phyloP scores from a whole-genome alignment of 1,140 invertebrate species.

The Meloidogyne floridensis region DNA sequence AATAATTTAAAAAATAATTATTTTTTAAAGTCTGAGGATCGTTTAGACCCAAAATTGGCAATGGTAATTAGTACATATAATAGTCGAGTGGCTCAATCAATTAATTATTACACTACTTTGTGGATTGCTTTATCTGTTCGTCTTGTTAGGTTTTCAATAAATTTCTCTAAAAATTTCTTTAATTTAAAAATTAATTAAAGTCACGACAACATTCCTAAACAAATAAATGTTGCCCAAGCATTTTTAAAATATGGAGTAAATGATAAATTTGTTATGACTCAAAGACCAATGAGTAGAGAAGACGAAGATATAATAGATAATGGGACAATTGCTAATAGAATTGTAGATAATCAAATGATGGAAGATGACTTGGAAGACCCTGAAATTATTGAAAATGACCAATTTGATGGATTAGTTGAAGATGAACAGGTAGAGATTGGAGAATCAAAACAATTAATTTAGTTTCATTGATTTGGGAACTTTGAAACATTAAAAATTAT shows the following conservation, averaged over 20 bases:
- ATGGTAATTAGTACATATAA: constrained; percentile 36
- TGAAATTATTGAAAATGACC: constrained; percentile 3
- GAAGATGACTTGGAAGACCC: background rate
- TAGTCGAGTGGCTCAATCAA: constrained; percentile 28
- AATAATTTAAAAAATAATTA: background rate
- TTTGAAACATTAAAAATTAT: too few relatives aligned
- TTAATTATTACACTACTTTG: constrained; percentile 37
- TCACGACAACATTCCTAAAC: constrained; percentile 8
- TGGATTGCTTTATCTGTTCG: constrained; percentile 40
- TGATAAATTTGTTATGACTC: background rate
- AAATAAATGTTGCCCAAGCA: constrained; percentile 18
- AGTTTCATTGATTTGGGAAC: too few relatives aligned
- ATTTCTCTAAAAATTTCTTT: background rate
- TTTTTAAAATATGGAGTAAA: constrained; percentile 28
- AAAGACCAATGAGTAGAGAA: background rate
- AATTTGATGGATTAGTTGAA: background rate
- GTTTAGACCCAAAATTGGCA: constrained; percentile 33
- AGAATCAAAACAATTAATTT: too few relatives aligned
- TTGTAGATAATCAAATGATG: background rate
- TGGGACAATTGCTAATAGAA: background rate
- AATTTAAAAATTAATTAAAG: constrained; percentile 16
- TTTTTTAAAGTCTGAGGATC: constrained; percentile 19
- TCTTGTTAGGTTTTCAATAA: constrained; percentile 25
- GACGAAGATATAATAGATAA: background rate
- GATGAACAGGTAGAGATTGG: constrained; percentile 2